A percentile compares a stretch with the other conserved stretches of the same genome.
phyloP scores from a whole-genome alignment of 2,113 vertebrate species.

The Solea solea region DNA sequence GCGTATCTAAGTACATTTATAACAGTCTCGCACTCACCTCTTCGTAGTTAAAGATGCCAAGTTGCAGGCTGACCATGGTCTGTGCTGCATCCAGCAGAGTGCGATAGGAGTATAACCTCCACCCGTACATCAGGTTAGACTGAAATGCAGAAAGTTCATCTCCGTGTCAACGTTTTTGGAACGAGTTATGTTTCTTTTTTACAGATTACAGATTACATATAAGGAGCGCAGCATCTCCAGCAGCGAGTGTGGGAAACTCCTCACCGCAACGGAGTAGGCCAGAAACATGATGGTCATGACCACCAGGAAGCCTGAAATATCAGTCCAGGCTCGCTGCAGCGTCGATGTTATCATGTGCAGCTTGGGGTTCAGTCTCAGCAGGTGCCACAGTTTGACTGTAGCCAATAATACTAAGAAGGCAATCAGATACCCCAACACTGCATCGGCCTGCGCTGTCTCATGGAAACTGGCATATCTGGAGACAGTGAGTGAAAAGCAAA shows the following conservation, averaged over 20 bases:
- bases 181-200: neutral
- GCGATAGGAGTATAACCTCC: slow-evolving; percentile 93
- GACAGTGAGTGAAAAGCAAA: neutral
- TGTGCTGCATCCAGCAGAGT: slow-evolving; percentile 89
- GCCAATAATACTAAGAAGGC: slow-evolving; percentile 93
- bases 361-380: slow-evolving; percentile 94
- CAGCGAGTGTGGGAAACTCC: slow-evolving; percentile 67
- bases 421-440: slow-evolving; percentile 91
- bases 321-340: slow-evolving; percentile 89
- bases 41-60: slow-evolving; percentile 97
- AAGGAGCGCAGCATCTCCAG: slow-evolving; percentile 15
- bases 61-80: slow-evolving; percentile 93
- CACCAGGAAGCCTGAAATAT: slow-evolving; percentile 92
- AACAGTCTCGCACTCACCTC: slow-evolving; percentile 81
- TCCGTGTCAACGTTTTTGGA: slow-evolving; percentile 1
- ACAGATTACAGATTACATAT: neutral
- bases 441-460: slow-evolving; percentile 89
- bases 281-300: slow-evolving; percentile 92
- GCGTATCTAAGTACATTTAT: neutral
- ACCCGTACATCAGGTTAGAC: slow-evolving; percentile 94
- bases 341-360: slow-evolving; percentile 93
- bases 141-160: slow-evolving; percentile 63
- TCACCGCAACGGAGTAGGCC: slow-evolving; percentile 91
- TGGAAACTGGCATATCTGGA: slow-evolving; percentile 88
- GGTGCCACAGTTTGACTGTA: slow-evolving; percentile 94